Conservation (phyloP, 2,797 vertebrate genomes). For the Gambelia wislizenii region DNA sequence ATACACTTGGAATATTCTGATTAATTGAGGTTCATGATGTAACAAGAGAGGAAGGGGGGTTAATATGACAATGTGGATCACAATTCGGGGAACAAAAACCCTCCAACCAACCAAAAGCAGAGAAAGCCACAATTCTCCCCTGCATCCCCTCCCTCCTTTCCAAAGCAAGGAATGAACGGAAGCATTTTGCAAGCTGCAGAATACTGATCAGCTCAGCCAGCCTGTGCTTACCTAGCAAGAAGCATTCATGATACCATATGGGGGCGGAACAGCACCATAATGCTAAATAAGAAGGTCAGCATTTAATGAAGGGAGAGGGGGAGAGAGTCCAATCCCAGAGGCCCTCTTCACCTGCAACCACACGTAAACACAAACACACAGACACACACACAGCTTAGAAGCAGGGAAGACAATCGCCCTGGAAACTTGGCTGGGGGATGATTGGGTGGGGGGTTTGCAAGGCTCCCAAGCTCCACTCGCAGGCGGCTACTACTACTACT, state of each 20-base stretch:
- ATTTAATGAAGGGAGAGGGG: slow-evolving; percentile 53
- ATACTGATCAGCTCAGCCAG: neutral
- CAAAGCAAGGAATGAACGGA: slow-evolving; percentile 31
- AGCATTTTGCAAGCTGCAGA: slow-evolving; percentile 54
- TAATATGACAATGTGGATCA: too few species aligned
- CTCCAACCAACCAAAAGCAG: neutral
- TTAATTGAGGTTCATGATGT: neutral
- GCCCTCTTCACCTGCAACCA: neutral
- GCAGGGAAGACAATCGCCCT: neutral
- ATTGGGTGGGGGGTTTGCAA: slow-evolving; percentile 43
- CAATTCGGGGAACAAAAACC: neutral
- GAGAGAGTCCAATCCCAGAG: slow-evolving; percentile 45
- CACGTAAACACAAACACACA: neutral
- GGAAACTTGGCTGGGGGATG: neutral
- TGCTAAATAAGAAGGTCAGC: slow-evolving; percentile 7
- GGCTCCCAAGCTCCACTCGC: neutral
- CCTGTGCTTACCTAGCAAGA: slow-evolving; percentile 27
- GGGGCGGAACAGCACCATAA: slow-evolving; percentile 12
- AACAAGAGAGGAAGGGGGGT: neutral
- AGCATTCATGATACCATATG: slow-evolving; percentile 51
- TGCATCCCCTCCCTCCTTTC: neutral
- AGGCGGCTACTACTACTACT: too few species aligned
- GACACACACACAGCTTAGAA: neutral
- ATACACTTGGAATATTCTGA: slow-evolving; percentile 7
- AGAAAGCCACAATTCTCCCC: neutral